Evolutionary conservation across 2,888 invertebrate genomes (phyloP), one percentile per base, ranked within the genome.

Genomic region (Eudasyphora cyanicolor): DNA sequence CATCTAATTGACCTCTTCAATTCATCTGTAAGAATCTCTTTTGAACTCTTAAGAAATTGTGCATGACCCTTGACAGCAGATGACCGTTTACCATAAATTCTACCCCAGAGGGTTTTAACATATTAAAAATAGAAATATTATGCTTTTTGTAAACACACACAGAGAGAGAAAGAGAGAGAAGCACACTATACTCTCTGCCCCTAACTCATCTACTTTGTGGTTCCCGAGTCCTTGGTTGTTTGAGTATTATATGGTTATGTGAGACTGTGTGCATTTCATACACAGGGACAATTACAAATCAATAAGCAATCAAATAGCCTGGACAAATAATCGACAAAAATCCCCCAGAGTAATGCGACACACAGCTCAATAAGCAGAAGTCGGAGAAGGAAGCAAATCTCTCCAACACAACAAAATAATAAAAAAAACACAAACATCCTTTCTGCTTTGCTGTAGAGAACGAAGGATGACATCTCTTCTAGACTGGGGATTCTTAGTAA

Each of bases 1-100:
- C 74, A 60, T 83, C 51, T 70, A 83, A 77, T 79, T 79, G 82
- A 82, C 79, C 82, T 79, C 69, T 82, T 76, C 74, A 76, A 38
- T 67, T 49, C 69, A 32, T 76, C 67, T 73, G 27, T 42, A 10
- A 45, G 71, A 57, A 12, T 27, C 51, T 71, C 62, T 77, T 69
- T 19, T 24, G 64, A 67, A 71, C 17, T 62, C 12, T 24, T 79
- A 67, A 60, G 8, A 73, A 70, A 74, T 62, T 76, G 27, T 79
- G 29, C 51, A 79, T 77, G 79, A 79, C 79, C 76, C 73, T 77
- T 83, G 62, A 77, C 73, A 74, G 7, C 49, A 71, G n/a, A n/a
- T 76, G 78, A 75, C 64, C 64, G 57, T 79, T 73, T 76, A 45
- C 29, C 57, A 54, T 73, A 14, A 57, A 51, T 60, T 54, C 51